Conservation (phyloP, 2,113 vertebrate genomes). For the Tenrec ecaudatus region DNA sequence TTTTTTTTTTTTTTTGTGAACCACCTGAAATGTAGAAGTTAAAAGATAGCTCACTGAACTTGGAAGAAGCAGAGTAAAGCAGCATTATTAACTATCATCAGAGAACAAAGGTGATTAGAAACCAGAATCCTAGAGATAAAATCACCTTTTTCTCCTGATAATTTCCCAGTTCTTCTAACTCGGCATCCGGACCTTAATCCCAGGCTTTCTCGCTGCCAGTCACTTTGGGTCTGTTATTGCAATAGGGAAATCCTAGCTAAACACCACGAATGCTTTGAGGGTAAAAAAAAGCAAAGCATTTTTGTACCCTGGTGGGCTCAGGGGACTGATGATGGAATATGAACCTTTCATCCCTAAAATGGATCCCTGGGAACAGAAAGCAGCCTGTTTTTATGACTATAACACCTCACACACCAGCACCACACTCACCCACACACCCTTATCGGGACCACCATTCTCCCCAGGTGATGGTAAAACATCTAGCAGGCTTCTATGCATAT, state of each 20-base stretch:
- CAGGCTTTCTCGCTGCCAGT: constrained; percentile 62
- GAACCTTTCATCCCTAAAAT: constrained; percentile 47
- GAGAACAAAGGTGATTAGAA: constrained; percentile 50
- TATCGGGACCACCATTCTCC: not conserved
- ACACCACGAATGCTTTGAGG: constrained; percentile 69
- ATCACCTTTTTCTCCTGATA: constrained; percentile 44
- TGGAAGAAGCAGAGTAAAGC: not conserved
- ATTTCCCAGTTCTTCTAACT: constrained; percentile 52
- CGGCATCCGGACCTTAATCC: constrained; percentile 42
- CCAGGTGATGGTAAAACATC: constrained; percentile 37
- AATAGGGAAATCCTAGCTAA: constrained; percentile 56
- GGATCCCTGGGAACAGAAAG: constrained; percentile 61
- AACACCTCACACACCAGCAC: rapidly evolving
- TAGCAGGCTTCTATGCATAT: not conserved
- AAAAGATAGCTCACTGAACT: not conserved
- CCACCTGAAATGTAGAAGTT: not conserved
- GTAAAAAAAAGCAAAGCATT: constrained; percentile 39
- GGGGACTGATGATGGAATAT: constrained; percentile 69
- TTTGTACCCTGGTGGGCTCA: constrained; percentile 69
- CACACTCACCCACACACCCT: too few species aligned
- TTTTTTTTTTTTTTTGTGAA: not conserved
- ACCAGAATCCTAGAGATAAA: constrained; percentile 42
- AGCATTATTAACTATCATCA: not conserved
- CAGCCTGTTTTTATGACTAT: not conserved
- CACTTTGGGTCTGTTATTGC: constrained; percentile 73